Evolutionary conservation across 2,888 invertebrate species (phyloP).

Genomic region (Colletes collaris): DNA sequence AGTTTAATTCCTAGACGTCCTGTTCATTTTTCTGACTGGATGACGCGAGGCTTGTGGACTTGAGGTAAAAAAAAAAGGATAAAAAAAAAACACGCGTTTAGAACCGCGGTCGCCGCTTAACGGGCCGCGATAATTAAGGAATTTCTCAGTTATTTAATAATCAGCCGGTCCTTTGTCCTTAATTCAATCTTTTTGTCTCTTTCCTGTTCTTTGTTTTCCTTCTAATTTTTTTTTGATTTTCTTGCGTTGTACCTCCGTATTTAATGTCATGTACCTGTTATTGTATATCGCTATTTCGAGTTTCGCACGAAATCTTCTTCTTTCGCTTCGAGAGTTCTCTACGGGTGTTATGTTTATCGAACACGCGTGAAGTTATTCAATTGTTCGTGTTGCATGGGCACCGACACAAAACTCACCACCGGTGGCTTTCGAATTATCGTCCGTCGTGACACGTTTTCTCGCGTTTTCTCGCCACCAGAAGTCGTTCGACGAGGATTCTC

Average conservation of each 20-base stretch:
- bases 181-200: neutral
- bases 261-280: constrained; percentile 13
- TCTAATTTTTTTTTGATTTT: neutral
- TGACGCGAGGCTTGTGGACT: constrained; percentile 65
- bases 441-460: neutral
- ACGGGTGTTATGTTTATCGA: neutral
- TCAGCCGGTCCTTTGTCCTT: constrained; percentile 16
- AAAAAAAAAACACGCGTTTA: constrained; percentile 22
- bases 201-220: neutral
- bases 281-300: neutral
- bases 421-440: neutral
- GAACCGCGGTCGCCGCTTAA: constrained; percentile 30
- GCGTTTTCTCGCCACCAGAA: too few relatives aligned
- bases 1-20: constrained; percentile 71
- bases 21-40: constrained; percentile 68
- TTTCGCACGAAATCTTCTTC: neutral
- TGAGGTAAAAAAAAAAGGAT: constrained; percentile 57
- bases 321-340: neutral
- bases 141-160: constrained; percentile 17
- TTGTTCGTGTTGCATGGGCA: neutral
- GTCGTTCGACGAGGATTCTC: too few relatives aligned
- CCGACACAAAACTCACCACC: too few relatives aligned
- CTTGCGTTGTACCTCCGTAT: constrained; percentile 17
- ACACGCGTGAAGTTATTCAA: neutral
- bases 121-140: constrained; percentile 14